Evolutionary conservation across 92 coral and sea anemone species (phyloP).

Genomic region (Scolanthus callimorphus): DNA sequence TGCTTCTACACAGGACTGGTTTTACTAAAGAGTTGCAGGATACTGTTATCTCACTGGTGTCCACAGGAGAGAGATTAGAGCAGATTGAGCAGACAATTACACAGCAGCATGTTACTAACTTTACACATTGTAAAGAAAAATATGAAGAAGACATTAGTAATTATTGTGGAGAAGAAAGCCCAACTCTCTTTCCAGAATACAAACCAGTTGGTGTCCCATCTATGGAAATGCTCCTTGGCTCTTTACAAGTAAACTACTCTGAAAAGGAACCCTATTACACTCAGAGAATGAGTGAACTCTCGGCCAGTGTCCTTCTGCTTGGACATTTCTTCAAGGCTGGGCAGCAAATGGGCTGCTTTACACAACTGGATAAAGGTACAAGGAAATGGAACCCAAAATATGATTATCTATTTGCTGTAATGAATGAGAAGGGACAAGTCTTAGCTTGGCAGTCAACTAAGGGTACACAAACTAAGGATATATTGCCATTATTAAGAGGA

Average conservation of each 20-base stretch:
- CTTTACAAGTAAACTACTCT: constrained; percentile 43
- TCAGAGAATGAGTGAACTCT: constrained; percentile 71
- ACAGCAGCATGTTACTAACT: constrained; percentile 53
- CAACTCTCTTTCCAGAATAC: constrained; percentile 39
- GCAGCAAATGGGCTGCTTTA: constrained; percentile 50
- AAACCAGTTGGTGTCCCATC: constrained; percentile 58
- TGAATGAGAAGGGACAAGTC: constrained; percentile 70
- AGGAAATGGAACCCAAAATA: constrained; percentile 55
- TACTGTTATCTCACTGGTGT: constrained; percentile 35
- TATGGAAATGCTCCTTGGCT: constrained; percentile 56
- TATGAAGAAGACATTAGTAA: constrained; percentile 36
- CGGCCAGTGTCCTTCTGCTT: constrained; percentile 44
- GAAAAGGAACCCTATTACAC: constrained; percentile 41
- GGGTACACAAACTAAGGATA: constrained; percentile 32
- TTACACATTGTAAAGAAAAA: constrained; percentile 41
- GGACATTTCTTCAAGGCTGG: constrained; percentile 59
- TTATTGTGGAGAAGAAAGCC: not conserved
- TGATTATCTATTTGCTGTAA: constrained; percentile 46
- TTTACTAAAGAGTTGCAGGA: constrained; percentile 54
- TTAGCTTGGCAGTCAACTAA: constrained; percentile 66
- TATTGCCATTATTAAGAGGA: constrained; percentile 18
- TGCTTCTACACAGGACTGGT: constrained; percentile 61
- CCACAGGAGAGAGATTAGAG: constrained; percentile 50
- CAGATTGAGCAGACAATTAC: constrained; percentile 46
- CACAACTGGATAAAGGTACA: constrained; percentile 15